These are phyloP conservation scores for Oceanodroma leucorhoa DNA, from an alignment of 2,797 vertebrate species.

Conservation along the genomic window DNA sequence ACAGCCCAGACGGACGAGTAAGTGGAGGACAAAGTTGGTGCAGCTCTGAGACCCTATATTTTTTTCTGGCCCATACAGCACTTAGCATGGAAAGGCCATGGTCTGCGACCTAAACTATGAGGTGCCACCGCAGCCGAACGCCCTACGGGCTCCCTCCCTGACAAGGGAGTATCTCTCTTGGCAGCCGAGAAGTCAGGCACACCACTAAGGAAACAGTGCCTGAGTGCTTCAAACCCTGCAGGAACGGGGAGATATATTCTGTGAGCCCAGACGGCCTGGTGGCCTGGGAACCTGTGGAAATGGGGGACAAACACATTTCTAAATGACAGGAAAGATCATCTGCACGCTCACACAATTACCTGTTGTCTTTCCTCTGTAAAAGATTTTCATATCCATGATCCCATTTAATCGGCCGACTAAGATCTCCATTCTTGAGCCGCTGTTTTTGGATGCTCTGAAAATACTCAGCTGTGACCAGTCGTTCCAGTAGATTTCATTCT, in stretches of 20 bases:
- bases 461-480: constrained; percentile 98
- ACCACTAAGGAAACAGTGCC: neutral
- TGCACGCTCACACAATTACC: constrained; percentile 66
- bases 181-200: neutral
- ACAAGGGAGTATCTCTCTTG: neutral
- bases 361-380: constrained; percentile 90
- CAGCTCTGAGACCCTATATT: neutral
- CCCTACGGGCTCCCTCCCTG: neutral
- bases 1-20: fast-evolving
- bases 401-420: constrained; percentile 90
- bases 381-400: constrained; percentile 98
- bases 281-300: neutral
- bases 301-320: neutral
- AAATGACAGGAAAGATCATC: neutral
- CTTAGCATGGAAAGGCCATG: neutral
- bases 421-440: constrained; percentile 82
- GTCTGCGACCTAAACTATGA: neutral
- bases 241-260: neutral
- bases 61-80: neutral
- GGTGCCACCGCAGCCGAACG: fast-evolving
- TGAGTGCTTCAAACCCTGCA: neutral
- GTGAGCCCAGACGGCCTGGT: neutral
- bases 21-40: neutral
- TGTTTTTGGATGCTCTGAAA: constrained; percentile 91
- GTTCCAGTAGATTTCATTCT: constrained; percentile 98